phyloP scores from a whole-genome alignment of 1,140 invertebrate species.

The honey bee (Apis mellifera) region DNA sequence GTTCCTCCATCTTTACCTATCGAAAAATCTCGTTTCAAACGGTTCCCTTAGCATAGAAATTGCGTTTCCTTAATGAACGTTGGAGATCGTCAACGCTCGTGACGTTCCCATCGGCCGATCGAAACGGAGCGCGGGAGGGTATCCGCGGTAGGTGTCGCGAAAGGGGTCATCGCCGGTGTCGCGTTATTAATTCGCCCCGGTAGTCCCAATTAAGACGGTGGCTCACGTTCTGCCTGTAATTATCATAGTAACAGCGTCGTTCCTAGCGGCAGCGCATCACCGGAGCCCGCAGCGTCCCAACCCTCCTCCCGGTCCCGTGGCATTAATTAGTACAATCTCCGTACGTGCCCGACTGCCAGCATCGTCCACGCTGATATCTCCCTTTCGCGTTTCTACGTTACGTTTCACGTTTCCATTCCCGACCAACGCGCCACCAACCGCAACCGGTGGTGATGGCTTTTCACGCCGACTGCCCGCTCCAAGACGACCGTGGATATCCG shows the following conservation, averaged over 20 bases:
- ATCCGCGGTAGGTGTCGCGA: conserved; percentile 31
- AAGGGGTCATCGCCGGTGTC: conserved; percentile 47
- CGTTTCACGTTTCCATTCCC: conserved; percentile 11
- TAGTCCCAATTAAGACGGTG: conserved; percentile 68
- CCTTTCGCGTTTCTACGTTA: conserved; percentile 34
- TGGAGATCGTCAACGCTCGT: background rate
- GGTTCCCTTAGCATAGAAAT: conserved; percentile 16
- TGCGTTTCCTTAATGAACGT: conserved; percentile 11
- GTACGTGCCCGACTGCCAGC: conserved; percentile 59
- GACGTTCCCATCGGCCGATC: conserved; percentile 6
- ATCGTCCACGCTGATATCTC: conserved; percentile 40
- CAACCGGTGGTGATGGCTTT: background rate
- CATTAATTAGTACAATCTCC: conserved; percentile 72
- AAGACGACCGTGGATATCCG: too few species aligned
- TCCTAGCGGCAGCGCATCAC: conserved; percentile 67
- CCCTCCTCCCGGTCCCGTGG: conserved; percentile 55
- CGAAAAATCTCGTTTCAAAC: background rate
- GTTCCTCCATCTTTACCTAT: background rate
- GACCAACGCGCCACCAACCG: background rate
- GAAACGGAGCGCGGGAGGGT: background rate
- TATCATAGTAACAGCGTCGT: conserved; percentile 72
- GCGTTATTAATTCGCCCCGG: conserved; percentile 60
- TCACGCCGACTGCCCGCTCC: background rate
- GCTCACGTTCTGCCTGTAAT: conserved; percentile 71
- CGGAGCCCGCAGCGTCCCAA: conserved; percentile 49